Evolutionary conservation across 2,113 vertebrate genomes (phyloP).

Genomic region (Picathartes gymnocephalus): DNA sequence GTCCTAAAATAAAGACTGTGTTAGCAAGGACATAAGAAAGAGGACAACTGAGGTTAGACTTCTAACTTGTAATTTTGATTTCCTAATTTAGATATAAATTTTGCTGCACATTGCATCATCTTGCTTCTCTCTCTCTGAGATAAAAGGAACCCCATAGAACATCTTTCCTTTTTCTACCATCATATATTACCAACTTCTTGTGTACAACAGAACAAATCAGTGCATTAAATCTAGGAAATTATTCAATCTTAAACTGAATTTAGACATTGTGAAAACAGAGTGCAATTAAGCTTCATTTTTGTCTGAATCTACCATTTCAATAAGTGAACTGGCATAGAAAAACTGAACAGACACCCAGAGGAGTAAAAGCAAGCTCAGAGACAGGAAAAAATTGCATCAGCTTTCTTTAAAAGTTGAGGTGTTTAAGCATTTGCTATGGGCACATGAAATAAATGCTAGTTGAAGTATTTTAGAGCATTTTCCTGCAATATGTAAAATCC

Average conservation of each 20-base stretch:
- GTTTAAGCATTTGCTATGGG: background rate
- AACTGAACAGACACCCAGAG: background rate
- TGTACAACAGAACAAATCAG: background rate
- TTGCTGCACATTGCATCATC: background rate
- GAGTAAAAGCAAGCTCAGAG: background rate
- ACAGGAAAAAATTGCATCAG: background rate
- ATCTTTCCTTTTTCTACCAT: background rate
- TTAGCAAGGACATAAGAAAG: background rate
- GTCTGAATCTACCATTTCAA: background rate
- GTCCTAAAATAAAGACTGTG: background rate
- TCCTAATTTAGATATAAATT: background rate
- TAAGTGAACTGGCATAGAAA: background rate
- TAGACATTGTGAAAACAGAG: background rate
- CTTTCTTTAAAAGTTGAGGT: background rate
- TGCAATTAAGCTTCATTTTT: background rate
- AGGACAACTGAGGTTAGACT: background rate
- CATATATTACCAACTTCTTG: background rate
- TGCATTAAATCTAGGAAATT: background rate
- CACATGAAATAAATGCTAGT: background rate
- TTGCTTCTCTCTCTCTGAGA: background rate
- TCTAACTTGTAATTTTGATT: background rate
- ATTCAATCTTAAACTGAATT: background rate
- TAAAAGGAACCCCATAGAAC: background rate
- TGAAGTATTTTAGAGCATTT: background rate
- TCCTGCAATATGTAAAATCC: background rate